Evolutionary conservation across 2,113 vertebrate genomes (phyloP), one percentile per base, ranked within the genome.

Genomic region (Sterrhoptilus dennistouni): DNA sequence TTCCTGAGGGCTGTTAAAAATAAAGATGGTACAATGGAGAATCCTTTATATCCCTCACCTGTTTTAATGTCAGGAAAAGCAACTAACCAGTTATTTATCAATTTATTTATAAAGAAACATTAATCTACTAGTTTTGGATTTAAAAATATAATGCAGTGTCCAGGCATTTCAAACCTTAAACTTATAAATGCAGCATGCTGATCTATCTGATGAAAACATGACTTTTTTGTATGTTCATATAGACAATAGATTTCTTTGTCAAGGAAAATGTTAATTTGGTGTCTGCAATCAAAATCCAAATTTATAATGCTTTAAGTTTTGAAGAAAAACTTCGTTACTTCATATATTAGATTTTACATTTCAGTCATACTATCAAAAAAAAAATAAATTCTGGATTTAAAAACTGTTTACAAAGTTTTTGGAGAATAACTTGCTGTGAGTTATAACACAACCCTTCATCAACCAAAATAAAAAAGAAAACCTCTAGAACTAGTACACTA

Each of bases 391-490:
- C 36, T 57, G 25, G 12, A 83, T 93, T 94, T 83, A 82, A 70
- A 90, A 95, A 80, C 14, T 20, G 24, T n/a, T 91, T 69, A 70
- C 6, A 68, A 96, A 96, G 42, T 94, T 96, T 95, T 68, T 83
- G 31, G 60, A 89, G 49, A 59, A 53, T 44, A 93, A 75, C 35
- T 81, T 83, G 29, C 68, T 83, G 31, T 80, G 63, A 83, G 93
- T 91, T 90, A 59, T 56, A 88, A 60, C 6, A 71, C 24, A 86
- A 47, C 7, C 14, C 24, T 82, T 81, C 35, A 89, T 12, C 35
- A 82, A 83, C 5, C 11, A 66, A 80, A 96, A 89, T 2, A 90
- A 78, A 87, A 95, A 77, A 36, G 3, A 93, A 94, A 93, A 63
- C 7, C 28, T 84, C 71, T 81, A 52, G 17, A 78, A 87, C 28